phyloP scores from a whole-genome alignment of 2,797 vertebrate species.

The Sarcophilus harrisii region DNA sequence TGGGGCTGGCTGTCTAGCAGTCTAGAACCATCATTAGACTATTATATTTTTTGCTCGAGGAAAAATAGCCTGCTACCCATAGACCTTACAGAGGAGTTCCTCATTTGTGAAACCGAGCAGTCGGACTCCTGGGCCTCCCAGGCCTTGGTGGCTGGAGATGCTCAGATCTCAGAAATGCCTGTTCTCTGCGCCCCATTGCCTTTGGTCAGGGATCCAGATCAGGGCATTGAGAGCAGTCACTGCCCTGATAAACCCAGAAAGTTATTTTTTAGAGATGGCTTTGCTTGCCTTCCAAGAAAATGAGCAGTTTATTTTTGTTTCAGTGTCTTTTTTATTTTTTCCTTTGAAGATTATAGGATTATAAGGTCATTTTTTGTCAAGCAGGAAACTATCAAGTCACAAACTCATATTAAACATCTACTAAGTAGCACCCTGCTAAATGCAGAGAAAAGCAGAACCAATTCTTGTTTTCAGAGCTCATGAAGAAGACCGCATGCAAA shows the following conservation, averaged over 20 bases:
- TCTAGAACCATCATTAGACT: background rate
- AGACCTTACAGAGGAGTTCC: background rate
- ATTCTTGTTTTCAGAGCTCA: background rate
- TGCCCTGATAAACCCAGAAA: background rate
- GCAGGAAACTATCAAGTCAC: background rate
- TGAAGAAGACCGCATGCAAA: background rate
- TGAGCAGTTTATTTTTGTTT: background rate
- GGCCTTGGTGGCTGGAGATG: background rate
- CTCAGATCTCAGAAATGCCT: background rate
- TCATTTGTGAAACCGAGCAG: background rate
- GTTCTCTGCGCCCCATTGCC: background rate
- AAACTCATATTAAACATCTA: background rate
- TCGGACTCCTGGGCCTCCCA: background rate
- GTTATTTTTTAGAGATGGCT: background rate
- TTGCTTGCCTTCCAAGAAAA: conserved; percentile 16
- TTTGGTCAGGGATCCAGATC: background rate
- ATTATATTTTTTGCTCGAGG: background rate
- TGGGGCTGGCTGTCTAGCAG: background rate
- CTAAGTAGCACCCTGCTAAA: background rate
- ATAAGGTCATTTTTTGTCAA: background rate
- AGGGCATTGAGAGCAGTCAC: background rate
- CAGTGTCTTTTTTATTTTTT: conserved; percentile 8
- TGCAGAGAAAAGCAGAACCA: background rate
- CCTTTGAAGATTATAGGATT: background rate
- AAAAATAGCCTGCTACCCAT: fast-evolving